A percentile compares a stretch with the other conserved stretches of the same genome.
Evolutionary conservation across 2,888 invertebrate species (phyloP).

Genomic region (Cordilura impudica): DNA sequence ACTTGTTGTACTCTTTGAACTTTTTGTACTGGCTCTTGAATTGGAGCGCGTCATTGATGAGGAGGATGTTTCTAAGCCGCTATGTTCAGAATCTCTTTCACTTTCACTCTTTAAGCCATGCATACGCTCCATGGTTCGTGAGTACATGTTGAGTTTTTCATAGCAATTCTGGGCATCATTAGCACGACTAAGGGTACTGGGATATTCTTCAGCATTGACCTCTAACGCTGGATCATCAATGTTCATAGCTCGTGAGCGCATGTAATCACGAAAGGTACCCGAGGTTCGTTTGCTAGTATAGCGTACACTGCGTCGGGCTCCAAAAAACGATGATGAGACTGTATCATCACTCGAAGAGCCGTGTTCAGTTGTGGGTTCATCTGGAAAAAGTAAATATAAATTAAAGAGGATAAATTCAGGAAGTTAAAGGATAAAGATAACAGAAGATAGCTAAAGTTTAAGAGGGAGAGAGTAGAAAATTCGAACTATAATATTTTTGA

Average conservation of each 20-base stretch:
- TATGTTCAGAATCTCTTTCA: conserved; percentile 73
- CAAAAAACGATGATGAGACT: conserved; percentile 77
- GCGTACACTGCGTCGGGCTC: conserved; percentile 77
- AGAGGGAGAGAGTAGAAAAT: too few relatives aligned
- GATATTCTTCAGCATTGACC: conserved; percentile 73
- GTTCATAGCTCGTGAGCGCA: conserved; percentile 76
- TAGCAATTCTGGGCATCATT: conserved; percentile 73
- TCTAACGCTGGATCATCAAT: conserved; percentile 73
- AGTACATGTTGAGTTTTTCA: conserved; percentile 78
- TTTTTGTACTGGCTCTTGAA: conserved; percentile 63
- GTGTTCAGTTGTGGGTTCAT: conserved; percentile 72
- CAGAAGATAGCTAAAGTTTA: too few relatives aligned
- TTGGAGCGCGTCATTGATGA: conserved; percentile 62
- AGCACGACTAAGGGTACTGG: conserved; percentile 71
- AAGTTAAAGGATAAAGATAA: background rate
- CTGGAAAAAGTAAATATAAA: conserved; percentile 59
- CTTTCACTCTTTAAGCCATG: conserved; percentile 79
- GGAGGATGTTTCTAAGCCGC: conserved; percentile 64
- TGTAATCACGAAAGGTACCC: conserved; percentile 77
- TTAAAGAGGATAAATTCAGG: background rate
- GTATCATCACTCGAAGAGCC: conserved; percentile 78
- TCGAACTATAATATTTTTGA: background rate
- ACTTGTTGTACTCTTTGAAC: conserved; percentile 62
- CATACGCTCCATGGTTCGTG: conserved; percentile 80
- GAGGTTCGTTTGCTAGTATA: conserved; percentile 78